Conservation (phyloP, 2,113 vertebrate species). For the Xenus cinereus region DNA sequence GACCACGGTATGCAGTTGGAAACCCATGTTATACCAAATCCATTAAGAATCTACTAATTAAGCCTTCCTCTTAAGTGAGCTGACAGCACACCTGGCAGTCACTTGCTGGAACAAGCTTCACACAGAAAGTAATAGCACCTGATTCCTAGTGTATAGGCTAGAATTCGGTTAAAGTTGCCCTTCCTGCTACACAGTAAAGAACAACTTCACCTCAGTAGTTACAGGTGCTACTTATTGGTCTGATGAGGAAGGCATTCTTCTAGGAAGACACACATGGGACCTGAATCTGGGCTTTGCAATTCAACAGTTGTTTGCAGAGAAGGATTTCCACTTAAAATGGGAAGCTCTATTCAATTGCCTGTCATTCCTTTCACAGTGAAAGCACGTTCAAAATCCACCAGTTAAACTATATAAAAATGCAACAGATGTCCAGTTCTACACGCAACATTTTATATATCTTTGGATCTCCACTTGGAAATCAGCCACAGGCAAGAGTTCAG, state of each 20-base stretch:
- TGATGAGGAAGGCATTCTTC: neutral
- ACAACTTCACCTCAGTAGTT: neutral
- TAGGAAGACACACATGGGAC: neutral
- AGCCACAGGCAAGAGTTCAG: neutral
- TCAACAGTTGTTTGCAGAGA: neutral
- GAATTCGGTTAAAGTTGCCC: neutral
- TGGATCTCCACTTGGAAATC: neutral
- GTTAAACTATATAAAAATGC: neutral
- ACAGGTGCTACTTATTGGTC: neutral
- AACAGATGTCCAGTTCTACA: neutral
- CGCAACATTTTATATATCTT: neutral
- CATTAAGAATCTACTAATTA: neutral
- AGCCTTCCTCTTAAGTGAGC: neutral
- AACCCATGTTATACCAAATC: neutral
- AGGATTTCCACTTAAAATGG: neutral
- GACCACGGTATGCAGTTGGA: accelerated
- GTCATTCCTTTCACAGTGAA: neutral
- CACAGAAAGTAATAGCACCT: neutral
- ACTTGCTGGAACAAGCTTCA: neutral
- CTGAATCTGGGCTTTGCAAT: neutral
- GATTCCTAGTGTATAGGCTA: neutral
- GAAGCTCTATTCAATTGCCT: neutral
- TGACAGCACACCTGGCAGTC: neutral
- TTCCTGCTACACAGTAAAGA: neutral
- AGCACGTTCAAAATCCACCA: neutral